phyloP scores from a whole-genome alignment of 2,888 invertebrate genomes.

The Athalia cordata region DNA sequence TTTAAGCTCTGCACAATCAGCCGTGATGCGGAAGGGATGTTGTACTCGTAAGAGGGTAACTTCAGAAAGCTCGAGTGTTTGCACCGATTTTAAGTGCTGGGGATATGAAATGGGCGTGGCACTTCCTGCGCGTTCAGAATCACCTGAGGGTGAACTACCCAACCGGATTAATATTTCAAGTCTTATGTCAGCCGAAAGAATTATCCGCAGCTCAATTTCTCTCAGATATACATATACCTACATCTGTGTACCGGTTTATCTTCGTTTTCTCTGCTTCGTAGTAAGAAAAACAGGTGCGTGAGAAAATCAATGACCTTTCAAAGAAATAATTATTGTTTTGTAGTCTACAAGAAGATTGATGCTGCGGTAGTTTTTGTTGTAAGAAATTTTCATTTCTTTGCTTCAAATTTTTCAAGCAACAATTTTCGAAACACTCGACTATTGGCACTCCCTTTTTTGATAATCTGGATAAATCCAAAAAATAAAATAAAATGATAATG shows the following conservation, averaged over 20 bases:
- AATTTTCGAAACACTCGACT: too few relatives aligned
- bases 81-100: constrained; percentile 3
- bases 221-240: constrained; percentile 3
- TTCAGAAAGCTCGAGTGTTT: constrained; percentile 4
- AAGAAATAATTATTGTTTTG: too few relatives aligned
- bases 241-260: not conserved
- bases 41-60: not conserved
- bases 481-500: too few relatives aligned
- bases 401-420: too few relatives aligned
- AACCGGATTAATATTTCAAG: constrained; percentile 10
- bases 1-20: not conserved
- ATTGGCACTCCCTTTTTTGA: too few relatives aligned
- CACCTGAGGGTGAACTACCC: not conserved
- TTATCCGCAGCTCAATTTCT: not conserved
- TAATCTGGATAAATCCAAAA: too few relatives aligned
- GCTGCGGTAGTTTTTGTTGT: too few relatives aligned
- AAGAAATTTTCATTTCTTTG: too few relatives aligned
- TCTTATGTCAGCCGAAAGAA: not conserved
- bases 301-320: too few relatives aligned
- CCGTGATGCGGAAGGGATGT: not conserved
- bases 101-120: not conserved
- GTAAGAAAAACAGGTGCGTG: too few relatives aligned
- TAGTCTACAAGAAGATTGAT: too few relatives aligned
- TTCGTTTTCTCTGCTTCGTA: too few relatives aligned
- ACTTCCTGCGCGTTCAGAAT: not conserved